Base-by-base conservation (phyloP, 2,888 invertebrate species). In the Cataglyphis cursor region DNA sequence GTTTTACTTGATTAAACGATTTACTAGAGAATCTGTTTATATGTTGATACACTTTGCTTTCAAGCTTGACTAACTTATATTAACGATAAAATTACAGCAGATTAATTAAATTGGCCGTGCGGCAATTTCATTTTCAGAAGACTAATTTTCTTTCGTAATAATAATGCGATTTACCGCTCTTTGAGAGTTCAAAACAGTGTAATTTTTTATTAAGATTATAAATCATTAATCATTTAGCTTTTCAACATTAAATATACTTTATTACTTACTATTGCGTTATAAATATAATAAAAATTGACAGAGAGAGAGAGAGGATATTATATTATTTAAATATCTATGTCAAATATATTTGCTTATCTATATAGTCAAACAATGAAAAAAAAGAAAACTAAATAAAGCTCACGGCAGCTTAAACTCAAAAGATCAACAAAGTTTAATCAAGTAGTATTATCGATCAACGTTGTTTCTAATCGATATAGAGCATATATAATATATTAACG, bases 1-100 rank as follows among this genome's bases (percentile, higher is more conserved):
- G 28, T 66, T 76, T 66, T 76, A 66, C 21, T 54, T 66, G 66
- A 76, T 76, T 76, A 76, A 76, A 76, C 38, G 28, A 41, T 61
- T 59, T 54, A 65, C 54, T 57, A 21, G 57, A 54, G 76, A 57
- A 76, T 66, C 54, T 21, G 54, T 66, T 28, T 57, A 28, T n/a
- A 54, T 21, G 38, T n/a, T 65, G 54, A 65, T 76, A 65, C 38
- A 12, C 15, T 24, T 31, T 41, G 54, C 66, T 66, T 54, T 35
- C 21, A 64, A 24, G 21, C 24, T 64, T 76, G 66, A 76, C 41
- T 76, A 76, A 66, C 28, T 66, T 66, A 54, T 21, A 66, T 65
- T 66, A 57, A 12, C 21, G 41, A 66, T 76, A 66, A 66, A 76
- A 66, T 76, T 76, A 76, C 66, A 76, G 54, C n/a, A 35, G 54